These are phyloP conservation scores for Mobula birostris DNA, from an alignment of 2,113 vertebrate genomes.

Conservation along the genomic window DNA sequence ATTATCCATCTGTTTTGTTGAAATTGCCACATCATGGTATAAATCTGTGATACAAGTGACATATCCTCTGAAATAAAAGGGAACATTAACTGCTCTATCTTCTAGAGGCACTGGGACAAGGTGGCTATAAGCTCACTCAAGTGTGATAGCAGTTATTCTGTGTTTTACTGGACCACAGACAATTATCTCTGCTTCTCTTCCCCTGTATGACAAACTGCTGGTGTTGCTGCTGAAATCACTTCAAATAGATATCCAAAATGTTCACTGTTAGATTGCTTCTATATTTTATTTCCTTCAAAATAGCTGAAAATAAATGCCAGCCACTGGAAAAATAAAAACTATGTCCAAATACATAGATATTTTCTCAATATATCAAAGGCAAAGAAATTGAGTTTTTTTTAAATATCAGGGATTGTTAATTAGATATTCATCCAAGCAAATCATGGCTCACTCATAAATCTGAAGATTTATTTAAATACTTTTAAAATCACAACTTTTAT, in stretches of 20 bases:
- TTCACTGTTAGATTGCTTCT: slow-evolving; percentile 99
- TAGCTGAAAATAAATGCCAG: slow-evolving; percentile 83
- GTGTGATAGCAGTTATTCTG: slow-evolving; percentile 99
- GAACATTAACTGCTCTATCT: slow-evolving; percentile 99
- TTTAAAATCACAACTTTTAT: neutral
- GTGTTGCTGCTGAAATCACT: slow-evolving; percentile 99
- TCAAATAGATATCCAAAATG: slow-evolving; percentile 99
- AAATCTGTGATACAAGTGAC: slow-evolving; percentile 99
- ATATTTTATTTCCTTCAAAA: slow-evolving; percentile 99
- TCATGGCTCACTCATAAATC: neutral
- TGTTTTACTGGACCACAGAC: slow-evolving; percentile 99
- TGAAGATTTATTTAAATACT: neutral
- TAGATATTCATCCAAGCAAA: neutral
- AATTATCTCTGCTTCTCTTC: slow-evolving; percentile 99
- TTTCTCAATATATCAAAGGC: neutral
- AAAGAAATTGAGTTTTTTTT: neutral
- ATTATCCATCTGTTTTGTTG: slow-evolving; percentile 99
- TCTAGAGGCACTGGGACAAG: slow-evolving; percentile 99
- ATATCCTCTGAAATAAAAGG: slow-evolving; percentile 99
- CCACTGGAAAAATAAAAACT: slow-evolving; percentile 20
- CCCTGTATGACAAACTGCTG: slow-evolving; percentile 99
- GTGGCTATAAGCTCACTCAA: slow-evolving; percentile 99
- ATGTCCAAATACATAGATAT: neutral
- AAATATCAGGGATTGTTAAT: neutral
- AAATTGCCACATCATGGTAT: slow-evolving; percentile 99